phyloP scores from a whole-genome alignment of 2,888 invertebrate genomes.

The Lochmaea capreae region DNA sequence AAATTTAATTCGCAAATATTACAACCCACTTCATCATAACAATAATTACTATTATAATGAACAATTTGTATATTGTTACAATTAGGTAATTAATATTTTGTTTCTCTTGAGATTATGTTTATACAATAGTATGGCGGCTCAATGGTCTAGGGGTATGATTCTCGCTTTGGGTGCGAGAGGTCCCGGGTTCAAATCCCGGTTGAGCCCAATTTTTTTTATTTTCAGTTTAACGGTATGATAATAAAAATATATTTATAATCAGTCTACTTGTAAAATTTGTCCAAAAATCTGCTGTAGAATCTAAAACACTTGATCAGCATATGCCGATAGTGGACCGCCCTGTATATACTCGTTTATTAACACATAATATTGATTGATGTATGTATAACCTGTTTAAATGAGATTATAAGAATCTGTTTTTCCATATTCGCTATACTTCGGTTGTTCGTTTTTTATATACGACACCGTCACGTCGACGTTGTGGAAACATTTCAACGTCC shows the following conservation, averaged over 20 bases:
- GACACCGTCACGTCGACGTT: not conserved
- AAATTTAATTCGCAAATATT: no score
- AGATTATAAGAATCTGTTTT: constrained; percentile 6
- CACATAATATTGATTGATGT: not conserved
- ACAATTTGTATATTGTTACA: not conserved
- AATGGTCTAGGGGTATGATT: constrained; percentile 68
- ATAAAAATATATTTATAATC: no score
- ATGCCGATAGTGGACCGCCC: no score
- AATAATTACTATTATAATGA: no score
- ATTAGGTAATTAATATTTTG: not conserved
- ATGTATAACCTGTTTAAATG: not conserved
- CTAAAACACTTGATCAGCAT: no score
- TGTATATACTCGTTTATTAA: not conserved
- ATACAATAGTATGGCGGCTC: constrained; percentile 58
- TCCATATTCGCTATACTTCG: not conserved
- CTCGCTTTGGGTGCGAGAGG: constrained; percentile 68
- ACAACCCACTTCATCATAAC: no score
- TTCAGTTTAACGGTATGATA: no score
- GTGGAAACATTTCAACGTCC: not conserved
- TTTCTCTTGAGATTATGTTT: not conserved
- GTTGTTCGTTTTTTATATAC: not conserved
- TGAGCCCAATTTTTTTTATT: constrained; percentile 17
- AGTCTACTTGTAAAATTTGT: no score
- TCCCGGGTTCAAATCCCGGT: constrained; percentile 62
- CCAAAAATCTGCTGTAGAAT: no score